Evolutionary conservation across 2,797 vertebrate genomes (phyloP).

Genomic region (Acrossocheilus fasciatus): DNA sequence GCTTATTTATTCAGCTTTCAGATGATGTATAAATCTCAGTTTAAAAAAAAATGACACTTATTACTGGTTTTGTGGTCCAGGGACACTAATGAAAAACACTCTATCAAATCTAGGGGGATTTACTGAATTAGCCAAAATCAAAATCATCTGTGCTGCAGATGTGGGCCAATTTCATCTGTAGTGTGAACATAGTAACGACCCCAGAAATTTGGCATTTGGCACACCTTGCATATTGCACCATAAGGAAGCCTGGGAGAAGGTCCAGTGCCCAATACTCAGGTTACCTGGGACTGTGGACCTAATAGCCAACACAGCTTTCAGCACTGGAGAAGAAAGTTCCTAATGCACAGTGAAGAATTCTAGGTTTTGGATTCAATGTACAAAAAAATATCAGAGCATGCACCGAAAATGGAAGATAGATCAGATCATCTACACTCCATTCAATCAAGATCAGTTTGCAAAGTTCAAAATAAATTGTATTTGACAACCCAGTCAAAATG

Average conservation of each 20-base stretch:
- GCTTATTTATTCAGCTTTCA: too few species aligned
- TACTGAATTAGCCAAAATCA: not conserved
- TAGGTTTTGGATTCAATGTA: not conserved
- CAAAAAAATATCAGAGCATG: not conserved
- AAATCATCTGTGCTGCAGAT: not conserved
- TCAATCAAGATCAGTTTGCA: not conserved
- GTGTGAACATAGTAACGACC: not conserved
- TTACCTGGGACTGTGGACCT: not conserved
- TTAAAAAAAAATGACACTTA: too few species aligned
- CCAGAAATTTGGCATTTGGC: not conserved
- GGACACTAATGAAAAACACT: not conserved
- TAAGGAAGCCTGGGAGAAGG: not conserved
- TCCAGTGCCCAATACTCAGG: not conserved
- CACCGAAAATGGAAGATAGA: too few species aligned
- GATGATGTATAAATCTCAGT: too few species aligned
- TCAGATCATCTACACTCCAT: not conserved
- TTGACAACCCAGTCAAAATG: too few species aligned
- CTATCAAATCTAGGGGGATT: not conserved
- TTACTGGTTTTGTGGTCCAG: too few species aligned
- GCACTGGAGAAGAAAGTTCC: not conserved
- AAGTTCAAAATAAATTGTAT: not conserved
- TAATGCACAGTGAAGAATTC: not conserved
- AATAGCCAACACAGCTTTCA: conserved; percentile 7
- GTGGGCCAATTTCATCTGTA: not conserved
- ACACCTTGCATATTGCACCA: not conserved